Evolutionary conservation across 2,888 invertebrate species (phyloP).

Genomic region (Eurois occulta): DNA sequence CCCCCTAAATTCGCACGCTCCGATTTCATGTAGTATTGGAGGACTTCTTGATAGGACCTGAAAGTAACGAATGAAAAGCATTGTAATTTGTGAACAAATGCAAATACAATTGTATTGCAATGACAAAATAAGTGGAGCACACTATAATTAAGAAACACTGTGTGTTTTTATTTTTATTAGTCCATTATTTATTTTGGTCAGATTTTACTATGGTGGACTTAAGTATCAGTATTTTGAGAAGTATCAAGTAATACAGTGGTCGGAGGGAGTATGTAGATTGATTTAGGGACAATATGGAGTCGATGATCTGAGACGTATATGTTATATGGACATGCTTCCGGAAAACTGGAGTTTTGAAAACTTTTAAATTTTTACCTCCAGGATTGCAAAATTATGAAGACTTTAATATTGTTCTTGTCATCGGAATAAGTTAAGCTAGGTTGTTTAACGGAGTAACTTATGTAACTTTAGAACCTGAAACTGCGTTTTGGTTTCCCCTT

Average conservation of each 20-base stretch:
- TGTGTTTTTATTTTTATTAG: neutral
- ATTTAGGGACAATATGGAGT: neutral
- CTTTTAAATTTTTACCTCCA: neutral
- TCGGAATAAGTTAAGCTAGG: neutral
- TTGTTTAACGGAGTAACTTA: neutral
- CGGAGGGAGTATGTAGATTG: neutral
- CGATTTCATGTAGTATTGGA: slow-evolving; percentile 91
- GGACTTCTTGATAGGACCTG: slow-evolving; percentile 91
- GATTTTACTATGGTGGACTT: neutral
- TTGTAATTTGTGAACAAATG: slow-evolving; percentile 1
- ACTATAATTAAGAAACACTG: neutral
- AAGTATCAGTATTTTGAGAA: neutral
- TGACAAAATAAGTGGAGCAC: neutral
- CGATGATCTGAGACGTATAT: neutral
- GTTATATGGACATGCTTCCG: neutral
- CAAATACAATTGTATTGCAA: neutral
- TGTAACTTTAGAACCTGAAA: neutral
- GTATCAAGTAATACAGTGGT: neutral
- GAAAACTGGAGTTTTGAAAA: neutral
- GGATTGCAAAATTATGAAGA: neutral
- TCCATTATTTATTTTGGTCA: neutral
- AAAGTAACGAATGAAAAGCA: neutral
- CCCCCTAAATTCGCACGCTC: slow-evolving; percentile 85
- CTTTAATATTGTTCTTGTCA: neutral
- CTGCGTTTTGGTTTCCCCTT: neutral